These are phyloP conservation scores for Antheraea mylitta DNA, from an alignment of 1,140 invertebrate genomes.

Conservation along the genomic window DNA sequence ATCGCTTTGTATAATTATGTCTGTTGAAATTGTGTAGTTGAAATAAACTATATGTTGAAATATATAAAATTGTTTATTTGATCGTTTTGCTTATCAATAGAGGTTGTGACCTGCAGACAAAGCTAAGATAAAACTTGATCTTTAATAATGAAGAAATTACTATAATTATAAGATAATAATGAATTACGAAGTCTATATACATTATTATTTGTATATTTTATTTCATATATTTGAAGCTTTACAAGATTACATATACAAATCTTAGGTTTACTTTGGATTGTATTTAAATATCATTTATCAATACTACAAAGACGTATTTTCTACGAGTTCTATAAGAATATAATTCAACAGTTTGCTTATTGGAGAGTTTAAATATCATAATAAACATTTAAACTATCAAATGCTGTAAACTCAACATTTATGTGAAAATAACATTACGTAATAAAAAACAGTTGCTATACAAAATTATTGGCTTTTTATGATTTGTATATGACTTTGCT, in stretches of 20 bases:
- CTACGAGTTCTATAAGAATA: too few species aligned
- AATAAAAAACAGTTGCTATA: too few species aligned
- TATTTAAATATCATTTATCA: too few species aligned
- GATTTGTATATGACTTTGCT: conserved; percentile 22
- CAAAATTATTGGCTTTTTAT: too few species aligned
- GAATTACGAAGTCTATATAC: conserved; percentile 4
- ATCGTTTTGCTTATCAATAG: neutral
- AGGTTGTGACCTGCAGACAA: neutral
- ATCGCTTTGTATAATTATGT: neutral
- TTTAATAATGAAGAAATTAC: neutral
- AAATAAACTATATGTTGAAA: neutral
- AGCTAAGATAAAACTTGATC: neutral
- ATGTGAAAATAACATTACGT: too few species aligned
- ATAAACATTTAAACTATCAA: too few species aligned
- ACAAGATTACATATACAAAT: neutral
- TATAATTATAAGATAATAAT: neutral
- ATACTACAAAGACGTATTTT: too few species aligned
- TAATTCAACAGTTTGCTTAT: too few species aligned
- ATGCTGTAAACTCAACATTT: too few species aligned
- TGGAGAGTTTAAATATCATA: too few species aligned
- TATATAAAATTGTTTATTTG: conserved; percentile 2
- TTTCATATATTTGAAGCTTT: neutral
- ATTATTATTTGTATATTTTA: neutral
- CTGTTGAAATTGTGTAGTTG: neutral
- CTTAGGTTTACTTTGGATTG: too few species aligned